Percentiles rank a stretch among this genome's conserved stretches.
Conservation (phyloP, 2,888 invertebrate genomes). For the Melinaea marsaeus region DNA sequence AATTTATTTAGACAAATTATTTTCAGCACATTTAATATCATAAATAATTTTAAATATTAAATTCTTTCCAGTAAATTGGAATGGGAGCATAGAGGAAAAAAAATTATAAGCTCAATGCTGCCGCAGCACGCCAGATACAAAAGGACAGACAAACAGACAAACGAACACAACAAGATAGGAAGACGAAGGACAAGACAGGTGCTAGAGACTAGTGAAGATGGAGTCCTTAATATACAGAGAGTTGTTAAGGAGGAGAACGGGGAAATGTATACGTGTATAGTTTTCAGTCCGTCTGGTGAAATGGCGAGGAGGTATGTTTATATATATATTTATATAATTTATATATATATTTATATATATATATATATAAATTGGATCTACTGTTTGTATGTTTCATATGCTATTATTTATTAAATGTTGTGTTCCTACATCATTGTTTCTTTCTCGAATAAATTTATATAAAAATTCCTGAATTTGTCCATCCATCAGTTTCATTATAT, state of each 20-base stretch:
- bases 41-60: slow-evolving; percentile 1
- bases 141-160: slow-evolving; percentile 40
- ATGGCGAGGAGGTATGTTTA: slow-evolving; percentile 80
- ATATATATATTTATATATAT: too few species aligned
- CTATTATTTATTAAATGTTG: too few species aligned
- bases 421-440: too few species aligned
- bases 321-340: too few species aligned
- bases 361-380: too few species aligned
- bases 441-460: too few species aligned
- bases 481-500: too few species aligned
- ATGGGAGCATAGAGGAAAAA: slow-evolving; percentile 71
- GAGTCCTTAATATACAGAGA: slow-evolving; percentile 78
- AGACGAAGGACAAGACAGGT: slow-evolving; percentile 59
- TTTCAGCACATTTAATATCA: neutral
- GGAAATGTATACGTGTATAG: slow-evolving; percentile 89
- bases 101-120: slow-evolving; percentile 52
- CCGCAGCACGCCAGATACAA: slow-evolving; percentile 63
- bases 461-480: too few species aligned
- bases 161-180: slow-evolving; percentile 37
- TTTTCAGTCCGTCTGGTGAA: slow-evolving; percentile 85
- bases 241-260: slow-evolving; percentile 82
- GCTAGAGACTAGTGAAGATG: slow-evolving; percentile 66
- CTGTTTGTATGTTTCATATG: too few species aligned
- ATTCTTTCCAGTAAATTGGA: slow-evolving; percentile 56
- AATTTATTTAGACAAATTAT: slow-evolving; percentile 27